Conservation (phyloP, 2,113 vertebrate species). For the Arenaria interpres region DNA sequence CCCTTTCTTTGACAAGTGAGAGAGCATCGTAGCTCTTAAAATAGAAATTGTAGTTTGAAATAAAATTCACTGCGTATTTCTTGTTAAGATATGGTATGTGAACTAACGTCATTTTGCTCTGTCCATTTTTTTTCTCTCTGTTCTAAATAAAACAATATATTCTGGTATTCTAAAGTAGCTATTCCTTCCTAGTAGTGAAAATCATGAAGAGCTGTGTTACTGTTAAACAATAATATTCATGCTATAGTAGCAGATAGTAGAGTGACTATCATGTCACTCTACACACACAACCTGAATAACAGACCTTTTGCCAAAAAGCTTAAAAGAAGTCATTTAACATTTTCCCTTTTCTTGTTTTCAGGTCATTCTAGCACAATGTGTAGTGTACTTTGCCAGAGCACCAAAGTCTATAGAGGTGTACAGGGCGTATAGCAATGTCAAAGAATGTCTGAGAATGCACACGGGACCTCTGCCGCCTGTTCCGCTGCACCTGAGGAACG, state of each 20-base stretch:
- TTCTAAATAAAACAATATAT: background rate
- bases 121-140: background rate
- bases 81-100: background rate
- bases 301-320: background rate
- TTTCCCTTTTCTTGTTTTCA: conserved; percentile 46
- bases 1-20: background rate
- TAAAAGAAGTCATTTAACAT: background rate
- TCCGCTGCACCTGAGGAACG: conserved; percentile 92
- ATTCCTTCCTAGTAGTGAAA: background rate
- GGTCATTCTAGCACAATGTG: conserved; percentile 97
- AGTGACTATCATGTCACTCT: background rate
- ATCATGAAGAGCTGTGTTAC: background rate
- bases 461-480: conserved; percentile 89
- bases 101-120: background rate
- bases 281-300: background rate
- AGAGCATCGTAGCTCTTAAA: background rate
- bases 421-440: conserved; percentile 87
- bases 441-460: conserved; percentile 88
- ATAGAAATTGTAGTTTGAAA: background rate
- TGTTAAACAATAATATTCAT: background rate
- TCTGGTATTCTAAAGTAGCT: background rate
- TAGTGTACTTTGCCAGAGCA: conserved; percentile 88
- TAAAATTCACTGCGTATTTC: background rate
- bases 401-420: conserved; percentile 92
- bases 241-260: background rate